Evolutionary conservation across 2,888 invertebrate genomes (phyloP), one percentile per base, ranked within the genome.

Genomic region (Chrysotoxum bicinctum): DNA sequence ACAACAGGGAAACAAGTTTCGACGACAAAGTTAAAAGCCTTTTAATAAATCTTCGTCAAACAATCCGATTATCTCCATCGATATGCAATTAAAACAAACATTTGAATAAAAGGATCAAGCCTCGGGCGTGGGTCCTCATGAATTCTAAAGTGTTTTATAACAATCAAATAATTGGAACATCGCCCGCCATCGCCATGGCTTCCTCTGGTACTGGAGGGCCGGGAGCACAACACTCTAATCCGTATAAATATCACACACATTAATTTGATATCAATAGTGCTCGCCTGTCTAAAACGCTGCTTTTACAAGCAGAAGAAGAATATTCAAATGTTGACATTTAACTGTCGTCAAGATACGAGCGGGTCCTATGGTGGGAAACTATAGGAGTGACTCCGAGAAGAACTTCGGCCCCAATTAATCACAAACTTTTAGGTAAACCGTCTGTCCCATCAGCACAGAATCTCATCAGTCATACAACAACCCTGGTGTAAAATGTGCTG

Each of bases 371-470:
- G 16, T 16, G 45, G 19, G 19, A 64, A 26, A 26, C 43, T 62
- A 6, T 23, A 62, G 30, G 64, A 43, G n/a, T 62, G 62, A 64
- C 64, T 64, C 60, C 10, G 43, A 72, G 58, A 60, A 77, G 77
- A 73, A 83, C 72, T 68, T 73, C 52, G 60, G 40, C 68, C 73
- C 72, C 73, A 68, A 73, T 82, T 82, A 72, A 78, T 83, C 76
- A 81, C 37, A 76, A 73, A 73, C 54, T 73, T 82, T 73, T 73
- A 77, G 82, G 82, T 77, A 68, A 77, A 78, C 77, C 77, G 54
- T 73, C 82, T 83, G 82, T 73, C 82, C 78, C 77, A 78, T 83
- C 82, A 83, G 78, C 68, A 68, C 52, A 83, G 54, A 83, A 78
- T 73, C 73, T 83, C 77, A 83, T 83, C 78, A 83, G 78, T 83